Base-by-base conservation (phyloP, 1,140 invertebrate species). In the Drosophila nannoptera region DNA sequence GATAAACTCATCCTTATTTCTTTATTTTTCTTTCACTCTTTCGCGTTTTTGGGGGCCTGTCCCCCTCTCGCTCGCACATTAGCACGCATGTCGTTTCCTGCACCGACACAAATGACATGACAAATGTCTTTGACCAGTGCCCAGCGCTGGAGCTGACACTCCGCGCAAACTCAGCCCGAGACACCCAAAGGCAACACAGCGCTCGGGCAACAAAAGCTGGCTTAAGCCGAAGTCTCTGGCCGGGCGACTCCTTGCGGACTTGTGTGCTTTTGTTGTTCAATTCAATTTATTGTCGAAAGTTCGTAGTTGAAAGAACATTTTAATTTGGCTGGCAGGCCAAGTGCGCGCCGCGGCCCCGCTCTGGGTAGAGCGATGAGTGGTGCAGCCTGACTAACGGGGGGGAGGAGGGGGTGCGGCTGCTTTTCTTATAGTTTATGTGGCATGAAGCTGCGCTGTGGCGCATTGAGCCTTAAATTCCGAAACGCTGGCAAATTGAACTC, bases 271-370 rank as follows among this genome's bases (percentile, higher is more conserved):
- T 87, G 84, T 87, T 87, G 84, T 81, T 86, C 80, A 84, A 84
- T 75, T 87, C 78, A 88, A 88, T 88, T 88, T 88, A 88, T 88
- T 74, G 73, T 78, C 81, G 81, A 88, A 88, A 88, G 86, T 88
- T 88, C 86, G 86, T 88, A 88, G 86, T 88, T 88, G 86, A 88
- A 88, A 86, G 86, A 88, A 88, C 86, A 88, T 88, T 88, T 88
- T 88, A 88, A 88, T 88, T 88, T 88, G 81, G 86, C 68, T 70
- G 69, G 45, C 40, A 62, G 40, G 6, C 40, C 40, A 14, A 9
- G 12, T 6, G 42, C 42, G 43, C 32, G 33, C 12, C 12, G 14
- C 4, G 33, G 8, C 31, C 9, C 7, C 12, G 14, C 6, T 8
- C 7, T 2, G 36, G 12, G 11, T 1, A 35, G 22, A 22, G 22